Percentiles rank a stretch among this genome's conserved stretches.
Conservation (phyloP, 2,888 invertebrate genomes). For the Drosophila greeni region DNA sequence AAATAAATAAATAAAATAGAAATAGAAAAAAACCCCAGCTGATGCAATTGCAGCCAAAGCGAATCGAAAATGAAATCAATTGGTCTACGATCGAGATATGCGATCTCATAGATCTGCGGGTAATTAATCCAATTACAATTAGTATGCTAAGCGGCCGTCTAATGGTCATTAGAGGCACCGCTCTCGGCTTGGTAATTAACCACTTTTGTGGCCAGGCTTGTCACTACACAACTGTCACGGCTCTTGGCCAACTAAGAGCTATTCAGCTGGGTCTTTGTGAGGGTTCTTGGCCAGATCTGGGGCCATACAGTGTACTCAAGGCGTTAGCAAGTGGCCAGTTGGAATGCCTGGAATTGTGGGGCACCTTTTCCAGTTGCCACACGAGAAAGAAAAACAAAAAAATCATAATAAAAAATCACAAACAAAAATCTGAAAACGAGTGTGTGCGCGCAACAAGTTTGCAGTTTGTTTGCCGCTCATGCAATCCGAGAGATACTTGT, state of each 20-base stretch:
- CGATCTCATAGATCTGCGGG: slow-evolving; percentile 25
- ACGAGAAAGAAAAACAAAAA: background rate
- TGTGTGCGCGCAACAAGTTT: slow-evolving; percentile 51
- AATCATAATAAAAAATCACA: slow-evolving; percentile 6
- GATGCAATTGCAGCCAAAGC: slow-evolving; percentile 41
- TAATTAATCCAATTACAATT: slow-evolving; percentile 62
- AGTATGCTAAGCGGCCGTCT: slow-evolving; percentile 46
- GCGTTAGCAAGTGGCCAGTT: slow-evolving; percentile 42
- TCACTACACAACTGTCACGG: slow-evolving; percentile 67
- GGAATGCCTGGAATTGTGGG: slow-evolving; percentile 36
- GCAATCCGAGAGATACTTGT: slow-evolving; percentile 43
- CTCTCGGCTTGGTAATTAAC: slow-evolving; percentile 55
- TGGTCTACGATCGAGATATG: slow-evolving; percentile 40
- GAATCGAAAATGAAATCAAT: slow-evolving; percentile 19
- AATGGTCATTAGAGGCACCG: slow-evolving; percentile 50
- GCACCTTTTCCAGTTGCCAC: slow-evolving; percentile 7
- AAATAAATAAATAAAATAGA: background rate
- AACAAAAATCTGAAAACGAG: slow-evolving; percentile 36
- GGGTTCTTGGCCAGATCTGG: slow-evolving; percentile 34
- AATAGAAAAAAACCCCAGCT: slow-evolving; percentile 2
- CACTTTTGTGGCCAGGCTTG: slow-evolving; percentile 44
- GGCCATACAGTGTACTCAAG: slow-evolving; percentile 26
- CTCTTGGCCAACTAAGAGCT: slow-evolving; percentile 25
- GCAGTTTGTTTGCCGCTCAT: slow-evolving; percentile 43
- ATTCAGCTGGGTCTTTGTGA: slow-evolving; percentile 16